phyloP scores from a whole-genome alignment of 2,797 vertebrate genomes.

The Hyperoplus immaculatus region DNA sequence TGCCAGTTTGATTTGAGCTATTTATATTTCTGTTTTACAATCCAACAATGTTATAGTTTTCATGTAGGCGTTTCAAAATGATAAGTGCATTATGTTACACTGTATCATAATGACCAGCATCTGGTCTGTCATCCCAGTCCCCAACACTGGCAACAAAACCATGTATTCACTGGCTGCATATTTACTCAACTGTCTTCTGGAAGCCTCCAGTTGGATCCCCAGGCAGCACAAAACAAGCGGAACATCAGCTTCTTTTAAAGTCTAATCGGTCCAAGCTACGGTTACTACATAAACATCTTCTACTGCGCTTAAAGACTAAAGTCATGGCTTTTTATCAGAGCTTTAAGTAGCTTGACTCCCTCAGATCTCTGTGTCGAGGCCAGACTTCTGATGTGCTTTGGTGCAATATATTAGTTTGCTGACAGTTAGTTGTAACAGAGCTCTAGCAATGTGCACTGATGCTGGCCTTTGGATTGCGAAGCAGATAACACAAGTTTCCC shows the following conservation, averaged over 20 bases:
- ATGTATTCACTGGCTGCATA: constrained; percentile 54
- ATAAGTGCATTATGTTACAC: constrained; percentile 43
- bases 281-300: constrained; percentile 80
- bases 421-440: constrained; percentile 46
- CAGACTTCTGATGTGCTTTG: constrained; percentile 68
- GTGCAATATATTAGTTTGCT: constrained; percentile 50
- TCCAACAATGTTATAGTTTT: constrained; percentile 15
- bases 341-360: constrained; percentile 61
- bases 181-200: constrained; percentile 68
- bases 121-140: constrained; percentile 35
- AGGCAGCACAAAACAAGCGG: constrained; percentile 68
- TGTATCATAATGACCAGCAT: constrained; percentile 23
- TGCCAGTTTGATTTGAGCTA: constrained; percentile 11
- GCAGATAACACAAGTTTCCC: background rate
- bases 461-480: constrained; percentile 13
- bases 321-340: constrained; percentile 78
- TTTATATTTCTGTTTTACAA: constrained; percentile 32
- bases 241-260: constrained; percentile 72
- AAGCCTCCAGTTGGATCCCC: constrained; percentile 56
- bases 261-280: constrained; percentile 74
- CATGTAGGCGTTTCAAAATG: constrained; percentile 33
- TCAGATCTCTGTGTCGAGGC: constrained; percentile 54
- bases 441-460: constrained; percentile 13
- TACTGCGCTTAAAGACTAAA: constrained; percentile 72
- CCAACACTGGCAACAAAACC: constrained; percentile 52